phyloP scores from a whole-genome alignment of 2,888 invertebrate genomes.

The Catocala fraxini region DNA sequence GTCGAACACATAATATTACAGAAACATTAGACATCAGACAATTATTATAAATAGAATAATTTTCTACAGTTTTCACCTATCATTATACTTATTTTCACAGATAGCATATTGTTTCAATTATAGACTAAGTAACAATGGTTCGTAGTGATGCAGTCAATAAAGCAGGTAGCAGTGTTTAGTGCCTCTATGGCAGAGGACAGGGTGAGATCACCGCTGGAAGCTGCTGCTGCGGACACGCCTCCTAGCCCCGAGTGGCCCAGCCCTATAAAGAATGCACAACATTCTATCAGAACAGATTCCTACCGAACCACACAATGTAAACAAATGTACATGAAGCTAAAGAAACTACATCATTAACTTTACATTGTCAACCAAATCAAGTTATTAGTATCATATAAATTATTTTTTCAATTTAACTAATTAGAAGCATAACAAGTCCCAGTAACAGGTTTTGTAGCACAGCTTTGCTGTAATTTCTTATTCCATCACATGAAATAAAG shows the following conservation, averaged over 20 bases:
- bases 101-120: slow-evolving; percentile 90
- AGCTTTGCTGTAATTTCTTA: too few species aligned
- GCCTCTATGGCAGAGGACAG: slow-evolving; percentile 84
- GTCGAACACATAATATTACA: slow-evolving; percentile 90
- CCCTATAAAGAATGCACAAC: slow-evolving; percentile 82
- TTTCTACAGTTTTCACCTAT: slow-evolving; percentile 88
- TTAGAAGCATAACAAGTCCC: neutral
- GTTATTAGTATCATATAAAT: neutral
- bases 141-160: slow-evolving; percentile 88
- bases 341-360: slow-evolving; percentile 4
- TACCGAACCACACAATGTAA: slow-evolving; percentile 7
- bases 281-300: slow-evolving; percentile 32
- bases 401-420: neutral
- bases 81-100: slow-evolving; percentile 89
- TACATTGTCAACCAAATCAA: slow-evolving; percentile 1
- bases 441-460: too few species aligned
- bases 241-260: slow-evolving; percentile 90
- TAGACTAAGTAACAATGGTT: slow-evolving; percentile 89
- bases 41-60: slow-evolving; percentile 89
- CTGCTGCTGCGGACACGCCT: slow-evolving; percentile 87
- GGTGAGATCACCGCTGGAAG: slow-evolving; percentile 87
- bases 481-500: too few species aligned
- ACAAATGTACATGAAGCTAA: slow-evolving; percentile 3
- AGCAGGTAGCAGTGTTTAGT: slow-evolving; percentile 88
- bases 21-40: slow-evolving; percentile 88